Conservation (phyloP, 2,113 vertebrate genomes). For the Cephalopholis sonnerati region DNA sequence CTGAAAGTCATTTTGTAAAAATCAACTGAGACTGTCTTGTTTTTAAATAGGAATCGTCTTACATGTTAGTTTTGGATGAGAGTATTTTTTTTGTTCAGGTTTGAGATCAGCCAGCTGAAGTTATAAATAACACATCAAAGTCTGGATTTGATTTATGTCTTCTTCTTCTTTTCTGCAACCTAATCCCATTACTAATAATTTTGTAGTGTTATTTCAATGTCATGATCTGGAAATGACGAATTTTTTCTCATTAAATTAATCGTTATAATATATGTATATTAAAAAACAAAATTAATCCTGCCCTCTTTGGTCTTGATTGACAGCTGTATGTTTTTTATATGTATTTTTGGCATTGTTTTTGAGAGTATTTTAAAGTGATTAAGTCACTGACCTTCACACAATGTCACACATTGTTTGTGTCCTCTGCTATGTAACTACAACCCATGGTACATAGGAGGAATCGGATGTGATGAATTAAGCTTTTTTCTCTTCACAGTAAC, state of each 20-base stretch:
- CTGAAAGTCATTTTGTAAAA: background rate
- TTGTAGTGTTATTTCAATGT: background rate
- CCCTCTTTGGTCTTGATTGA: background rate
- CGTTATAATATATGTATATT: background rate
- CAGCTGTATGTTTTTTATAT: background rate
- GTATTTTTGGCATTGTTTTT: conserved; percentile 1
- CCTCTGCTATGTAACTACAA: background rate
- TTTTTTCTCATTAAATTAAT: background rate
- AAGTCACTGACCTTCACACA: conserved; percentile 55
- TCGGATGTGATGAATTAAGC: background rate
- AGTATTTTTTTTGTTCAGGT: background rate
- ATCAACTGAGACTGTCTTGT: background rate
- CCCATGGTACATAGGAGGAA: background rate
- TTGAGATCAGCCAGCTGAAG: conserved; percentile 14
- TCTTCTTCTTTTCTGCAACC: background rate
- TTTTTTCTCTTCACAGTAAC: background rate
- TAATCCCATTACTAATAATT: background rate
- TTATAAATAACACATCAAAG: conserved; percentile 25
- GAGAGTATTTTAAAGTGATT: background rate
- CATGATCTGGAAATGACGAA: background rate
- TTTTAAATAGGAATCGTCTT: background rate
- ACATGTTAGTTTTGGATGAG: background rate
- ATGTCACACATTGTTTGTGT: conserved; percentile 38
- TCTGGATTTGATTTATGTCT: conserved; percentile 23
- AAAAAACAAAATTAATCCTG: background rate